Conservation (phyloP, 2,113 vertebrate genomes). For the Atractosteus spatula region DNA sequence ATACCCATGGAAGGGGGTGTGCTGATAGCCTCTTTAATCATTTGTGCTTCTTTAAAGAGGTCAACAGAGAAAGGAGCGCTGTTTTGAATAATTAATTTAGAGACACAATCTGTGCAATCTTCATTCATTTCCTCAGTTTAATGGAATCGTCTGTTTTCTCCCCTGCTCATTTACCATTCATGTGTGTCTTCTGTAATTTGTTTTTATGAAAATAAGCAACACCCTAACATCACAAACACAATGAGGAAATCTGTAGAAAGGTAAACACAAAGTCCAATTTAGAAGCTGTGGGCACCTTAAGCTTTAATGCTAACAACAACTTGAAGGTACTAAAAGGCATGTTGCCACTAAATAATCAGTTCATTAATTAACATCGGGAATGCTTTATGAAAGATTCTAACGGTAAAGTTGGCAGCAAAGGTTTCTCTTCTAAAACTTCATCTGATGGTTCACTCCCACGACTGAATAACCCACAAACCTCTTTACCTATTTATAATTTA, state of each 20-base stretch:
- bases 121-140: constrained; percentile 61
- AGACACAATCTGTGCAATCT: constrained; percentile 66
- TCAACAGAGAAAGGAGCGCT: constrained; percentile 70
- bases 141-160: constrained; percentile 51
- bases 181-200: constrained; percentile 47
- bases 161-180: constrained; percentile 28
- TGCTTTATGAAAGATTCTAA: too few species aligned
- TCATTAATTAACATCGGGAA: too few species aligned
- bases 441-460: too few species aligned
- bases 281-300: too few species aligned
- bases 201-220: constrained; percentile 53
- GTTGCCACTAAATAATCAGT: too few species aligned
- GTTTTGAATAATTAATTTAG: constrained; percentile 69
- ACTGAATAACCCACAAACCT: too few species aligned
- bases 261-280: neutral
- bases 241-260: constrained; percentile 48
- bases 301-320: too few species aligned
- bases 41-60: constrained; percentile 70
- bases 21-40: constrained; percentile 73
- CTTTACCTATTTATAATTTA: constrained; percentile 30
- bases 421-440: too few species aligned
- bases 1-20: constrained; percentile 49
- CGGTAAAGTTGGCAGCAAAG: too few species aligned
- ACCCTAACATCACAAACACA: constrained; percentile 36
- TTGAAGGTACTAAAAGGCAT: too few species aligned